These are phyloP conservation scores for Dryoscopus gambensis DNA, from an alignment of 2,113 vertebrate genomes.

Conservation along the genomic window DNA sequence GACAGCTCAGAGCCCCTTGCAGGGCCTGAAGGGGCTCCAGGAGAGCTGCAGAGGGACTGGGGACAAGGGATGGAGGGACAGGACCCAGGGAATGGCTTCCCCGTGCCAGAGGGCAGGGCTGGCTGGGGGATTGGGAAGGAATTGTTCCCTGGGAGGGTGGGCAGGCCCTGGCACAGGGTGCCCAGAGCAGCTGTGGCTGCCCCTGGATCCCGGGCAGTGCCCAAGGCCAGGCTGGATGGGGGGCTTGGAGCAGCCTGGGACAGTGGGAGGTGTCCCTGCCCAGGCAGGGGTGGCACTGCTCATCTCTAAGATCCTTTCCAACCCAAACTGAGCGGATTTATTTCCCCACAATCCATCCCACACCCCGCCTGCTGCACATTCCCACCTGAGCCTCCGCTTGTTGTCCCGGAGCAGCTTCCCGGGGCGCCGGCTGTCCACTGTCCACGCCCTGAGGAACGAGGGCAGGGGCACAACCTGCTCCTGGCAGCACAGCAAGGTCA, in stretches of 20 bases:
- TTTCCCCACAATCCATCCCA: background rate
- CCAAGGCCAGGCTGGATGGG: background rate
- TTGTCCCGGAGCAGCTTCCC: conserved; percentile 77
- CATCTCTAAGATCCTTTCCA: background rate
- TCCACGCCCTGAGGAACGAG: conserved; percentile 85
- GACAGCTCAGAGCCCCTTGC: background rate
- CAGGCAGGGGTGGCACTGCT: background rate
- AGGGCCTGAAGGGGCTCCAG: background rate
- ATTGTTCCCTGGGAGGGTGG: fast-evolving
- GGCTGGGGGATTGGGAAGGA: background rate
- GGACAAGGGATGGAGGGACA: background rate
- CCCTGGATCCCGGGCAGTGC: background rate
- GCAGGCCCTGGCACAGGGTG: background rate
- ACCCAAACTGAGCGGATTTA: background rate
- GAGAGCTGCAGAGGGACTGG: background rate
- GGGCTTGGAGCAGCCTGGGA: background rate
- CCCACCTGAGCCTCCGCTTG: conserved; percentile 77
- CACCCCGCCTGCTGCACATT: fast-evolving
- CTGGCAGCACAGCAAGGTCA: conserved; percentile 77
- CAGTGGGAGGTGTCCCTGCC: background rate
- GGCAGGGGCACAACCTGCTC: conserved; percentile 69
- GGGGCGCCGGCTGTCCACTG: conserved; percentile 74
- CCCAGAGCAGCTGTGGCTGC: background rate
- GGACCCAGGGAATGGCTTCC: background rate
- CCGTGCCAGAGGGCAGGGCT: fast-evolving